Evolutionary conservation across 2,888 invertebrate species (phyloP).

Genomic region (Mycalesis mineus): DNA sequence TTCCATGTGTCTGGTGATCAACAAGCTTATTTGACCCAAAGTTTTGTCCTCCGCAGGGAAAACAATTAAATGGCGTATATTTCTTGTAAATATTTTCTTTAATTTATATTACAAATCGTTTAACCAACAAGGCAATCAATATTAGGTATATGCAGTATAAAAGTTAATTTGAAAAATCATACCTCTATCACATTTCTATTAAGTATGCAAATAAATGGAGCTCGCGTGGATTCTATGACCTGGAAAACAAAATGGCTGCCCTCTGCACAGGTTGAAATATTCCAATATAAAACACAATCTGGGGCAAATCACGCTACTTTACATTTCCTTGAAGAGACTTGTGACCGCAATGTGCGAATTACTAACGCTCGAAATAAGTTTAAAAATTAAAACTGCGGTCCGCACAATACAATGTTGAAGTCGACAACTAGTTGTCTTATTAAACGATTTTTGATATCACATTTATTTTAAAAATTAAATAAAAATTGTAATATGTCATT

Average conservation of each 20-base stretch:
- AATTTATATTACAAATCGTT: no score
- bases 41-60: no score
- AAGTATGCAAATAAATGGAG: constrained; percentile 36
- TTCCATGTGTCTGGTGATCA: no score
- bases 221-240: constrained; percentile 37
- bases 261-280: constrained; percentile 41
- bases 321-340: constrained; percentile 23
- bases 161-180: no score
- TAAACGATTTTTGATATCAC: no score
- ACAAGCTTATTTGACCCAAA: no score
- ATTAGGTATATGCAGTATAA: not conserved
- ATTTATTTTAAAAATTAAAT: no score
- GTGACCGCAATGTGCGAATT: constrained; percentile 13
- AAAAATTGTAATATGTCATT: no score
- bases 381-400: not conserved
- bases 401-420: not conserved
- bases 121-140: no score
- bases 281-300: constrained; percentile 56
- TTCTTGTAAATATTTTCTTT: no score
- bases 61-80: no score
- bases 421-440: no score
- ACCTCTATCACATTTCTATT: constrained; percentile 26
- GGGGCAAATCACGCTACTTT: constrained; percentile 34
- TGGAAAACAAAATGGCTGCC: constrained; percentile 37
- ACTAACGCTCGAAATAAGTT: not conserved